Conservation (phyloP, 1,140 invertebrate genomes). For the Heliconius eleuchia region DNA sequence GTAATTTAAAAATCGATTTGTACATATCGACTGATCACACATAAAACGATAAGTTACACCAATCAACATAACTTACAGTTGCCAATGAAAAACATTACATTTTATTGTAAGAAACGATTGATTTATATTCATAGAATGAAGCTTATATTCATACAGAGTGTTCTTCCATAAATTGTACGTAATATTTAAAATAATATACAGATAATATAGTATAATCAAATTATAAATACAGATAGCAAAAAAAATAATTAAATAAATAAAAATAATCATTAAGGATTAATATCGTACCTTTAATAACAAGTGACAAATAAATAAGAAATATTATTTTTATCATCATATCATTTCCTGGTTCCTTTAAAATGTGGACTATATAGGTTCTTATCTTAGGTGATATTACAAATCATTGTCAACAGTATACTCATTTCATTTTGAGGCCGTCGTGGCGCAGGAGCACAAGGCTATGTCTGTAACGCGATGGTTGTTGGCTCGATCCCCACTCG, state of each 20-base stretch:
- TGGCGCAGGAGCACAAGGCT: too few relatives aligned
- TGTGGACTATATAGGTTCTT: neutral
- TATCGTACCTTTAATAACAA: too few relatives aligned
- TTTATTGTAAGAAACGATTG: neutral
- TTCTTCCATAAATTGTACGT: neutral
- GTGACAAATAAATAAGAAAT: too few relatives aligned
- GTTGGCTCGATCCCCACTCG: too few relatives aligned
- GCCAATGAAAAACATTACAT: neutral
- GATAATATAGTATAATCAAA: neutral
- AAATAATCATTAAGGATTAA: too few relatives aligned
- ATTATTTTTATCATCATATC: too few relatives aligned
- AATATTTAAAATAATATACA: neutral
- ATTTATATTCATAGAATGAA: neutral
- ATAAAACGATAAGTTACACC: conserved; percentile 24
- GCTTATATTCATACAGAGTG: neutral
- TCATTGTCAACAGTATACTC: neutral
- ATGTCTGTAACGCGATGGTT: too few relatives aligned
- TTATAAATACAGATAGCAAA: neutral
- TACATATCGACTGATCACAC: conserved; percentile 21
- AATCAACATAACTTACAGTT: conserved; percentile 20
- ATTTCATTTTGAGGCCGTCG: too few relatives aligned
- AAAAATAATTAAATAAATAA: neutral
- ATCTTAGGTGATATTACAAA: neutral
- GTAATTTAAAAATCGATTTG: conserved; percentile 36
- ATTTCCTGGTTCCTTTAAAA: too few relatives aligned